Base-by-base conservation (phyloP, 1,140 invertebrate species). In the Bicyclus anynana region DNA sequence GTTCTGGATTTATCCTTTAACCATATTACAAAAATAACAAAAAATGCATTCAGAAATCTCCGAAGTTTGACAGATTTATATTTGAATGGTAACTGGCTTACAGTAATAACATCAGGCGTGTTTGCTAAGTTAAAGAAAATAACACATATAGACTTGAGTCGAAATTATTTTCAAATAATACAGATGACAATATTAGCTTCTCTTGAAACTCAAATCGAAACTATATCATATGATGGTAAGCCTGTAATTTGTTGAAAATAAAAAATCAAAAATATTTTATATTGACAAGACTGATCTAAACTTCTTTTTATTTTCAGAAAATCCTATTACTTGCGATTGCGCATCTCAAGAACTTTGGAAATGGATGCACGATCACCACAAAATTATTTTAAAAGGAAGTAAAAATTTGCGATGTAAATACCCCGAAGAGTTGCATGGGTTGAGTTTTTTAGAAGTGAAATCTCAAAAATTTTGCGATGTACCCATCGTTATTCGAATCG, bases 311-410 rank as follows among this genome's bases (percentile, higher is more conserved):
- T 67, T 91, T 89, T 18, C 89, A 97, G 95, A 95, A 70, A 96
- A 97, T 87, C 95, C 95, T 27, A 84, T 96, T 55, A 91, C 93
- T 53, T 96, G 95, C 77, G 93, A 93, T 65, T 96, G 96, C 78
- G 94, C 96, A 64, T 93, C 95, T 26, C 94, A 96, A 87, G 94
- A 95, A 68, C 88, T 96, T 10, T 97, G 95, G 95, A 93, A 94
- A 89, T 97, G 96, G 96, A 91, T 97, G 65, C 91, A 93, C 66
- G 95, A 96, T 84, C 96, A 97, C 88, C 92, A 94, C 61, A 95
- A 95, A 59, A 90, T 94, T 5, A 87, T 93, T 20, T 74, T 85
- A 46, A 77, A 87, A 66, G 89, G 89, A 61, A 90, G 85, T 69
- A 86, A 86, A 53, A 90, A 92, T 65, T 89, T 96, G 40, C 91